Base-by-base conservation (phyloP, 2,888 invertebrate species). In the Drosophila borborema region DNA sequence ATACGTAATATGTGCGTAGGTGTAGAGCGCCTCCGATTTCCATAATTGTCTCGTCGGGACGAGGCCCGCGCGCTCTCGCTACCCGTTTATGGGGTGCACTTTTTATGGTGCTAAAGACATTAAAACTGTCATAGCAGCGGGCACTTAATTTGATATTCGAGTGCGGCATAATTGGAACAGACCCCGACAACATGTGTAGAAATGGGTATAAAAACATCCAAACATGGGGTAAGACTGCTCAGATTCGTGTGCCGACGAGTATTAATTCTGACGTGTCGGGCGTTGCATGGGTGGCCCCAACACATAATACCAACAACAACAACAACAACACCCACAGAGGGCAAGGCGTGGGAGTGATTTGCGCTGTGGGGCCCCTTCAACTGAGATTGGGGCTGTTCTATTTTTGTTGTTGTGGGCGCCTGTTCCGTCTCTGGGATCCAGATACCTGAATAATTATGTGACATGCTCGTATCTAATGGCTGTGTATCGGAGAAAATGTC, bases 141-240 rank as follows among this genome's bases (percentile, higher is more conserved):
- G 79, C 85, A 85, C 89, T 89, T 89, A 90, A 89, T 90, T 88
- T 89, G 89, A 89, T 86, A 87, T 82, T 78, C 82, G 89, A 86
- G 88, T 83, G 63, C 77, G 70, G 74, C 77, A 82, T 87, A 87
- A 87, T 87, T 89, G 86, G 86, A 83, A 73, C 85, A 77, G 86
- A 87, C 85, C 81, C 59, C 72, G 51, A 51, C 68, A 72, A 74
- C 80, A 75, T 81, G 74, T 77, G 79, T 78, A 74, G 67, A 56
- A 65, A 74, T 69, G 55, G 60, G 40, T 64, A 56, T 40, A 54
- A 53, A 74, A 63, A 74, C 56, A 65, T 62, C 54, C 70, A 49
- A 66, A 70, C 65, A 70, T 74, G 78, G 78, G 60, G 48, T 23
- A 53, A 61, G 56, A 64, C 40, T 20, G 40, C 10, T 38, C 68